Percentiles rank a stretch among this genome's conserved stretches.
These are phyloP conservation scores for Elymnias hypermnestra DNA, from an alignment of 1,140 invertebrate species.

Conservation along the genomic window DNA sequence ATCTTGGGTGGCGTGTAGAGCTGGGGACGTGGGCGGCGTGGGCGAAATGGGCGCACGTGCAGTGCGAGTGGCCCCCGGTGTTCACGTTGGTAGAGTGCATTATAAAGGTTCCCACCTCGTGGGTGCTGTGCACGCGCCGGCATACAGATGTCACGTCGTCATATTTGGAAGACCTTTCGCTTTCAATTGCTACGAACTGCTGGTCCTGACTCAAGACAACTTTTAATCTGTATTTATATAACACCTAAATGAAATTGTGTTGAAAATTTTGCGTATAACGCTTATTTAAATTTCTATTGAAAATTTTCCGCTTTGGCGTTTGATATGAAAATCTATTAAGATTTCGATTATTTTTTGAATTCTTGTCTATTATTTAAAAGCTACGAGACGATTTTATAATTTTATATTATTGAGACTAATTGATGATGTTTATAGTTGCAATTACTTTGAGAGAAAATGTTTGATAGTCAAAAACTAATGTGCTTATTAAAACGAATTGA, in stretches of 20 bases:
- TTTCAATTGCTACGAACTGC: slow-evolving; percentile 56
- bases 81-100: slow-evolving; percentile 48
- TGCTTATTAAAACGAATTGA: too few species aligned
- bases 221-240: not conserved
- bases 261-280: not conserved
- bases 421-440: too few species aligned
- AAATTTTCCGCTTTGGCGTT: not conserved
- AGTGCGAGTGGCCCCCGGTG: slow-evolving; percentile 36
- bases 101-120: slow-evolving; percentile 51
- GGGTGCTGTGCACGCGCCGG: slow-evolving; percentile 50
- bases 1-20: slow-evolving; percentile 48
- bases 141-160: slow-evolving; percentile 55
- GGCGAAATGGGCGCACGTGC: slow-evolving; percentile 28
- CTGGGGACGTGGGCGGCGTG: slow-evolving; percentile 33
- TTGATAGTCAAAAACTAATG: too few species aligned
- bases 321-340: not conserved
- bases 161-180: slow-evolving; percentile 55
- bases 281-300: not conserved
- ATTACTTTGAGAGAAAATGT: too few species aligned
- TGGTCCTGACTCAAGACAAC: slow-evolving; percentile 30
- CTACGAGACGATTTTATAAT: too few species aligned
- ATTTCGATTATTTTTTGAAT: too few species aligned
- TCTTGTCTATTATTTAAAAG: too few species aligned
- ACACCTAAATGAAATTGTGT: not conserved
- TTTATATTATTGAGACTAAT: too few species aligned